Conservation (phyloP, 2,888 invertebrate species). For the Ormyrus rosae region DNA sequence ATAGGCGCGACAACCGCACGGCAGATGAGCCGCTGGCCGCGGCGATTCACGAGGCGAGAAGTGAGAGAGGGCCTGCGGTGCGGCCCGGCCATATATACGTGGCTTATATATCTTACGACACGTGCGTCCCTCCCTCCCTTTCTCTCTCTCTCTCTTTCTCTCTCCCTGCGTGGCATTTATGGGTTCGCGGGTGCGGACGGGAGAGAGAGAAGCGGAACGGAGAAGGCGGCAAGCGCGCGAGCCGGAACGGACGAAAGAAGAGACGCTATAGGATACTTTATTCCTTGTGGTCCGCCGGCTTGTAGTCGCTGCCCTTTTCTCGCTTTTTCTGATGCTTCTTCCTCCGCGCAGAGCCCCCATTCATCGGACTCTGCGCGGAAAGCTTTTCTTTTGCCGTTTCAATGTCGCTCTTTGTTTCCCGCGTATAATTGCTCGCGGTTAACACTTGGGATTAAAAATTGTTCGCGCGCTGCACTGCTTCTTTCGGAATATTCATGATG, state of each 20-base stretch:
- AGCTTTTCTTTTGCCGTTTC: too few relatives aligned
- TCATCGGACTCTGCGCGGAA: too few relatives aligned
- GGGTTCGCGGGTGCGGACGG: too few relatives aligned
- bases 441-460: too few relatives aligned
- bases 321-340: too few relatives aligned
- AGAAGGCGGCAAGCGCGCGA: neutral
- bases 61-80: neutral
- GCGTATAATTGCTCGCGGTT: too few relatives aligned
- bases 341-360: too few relatives aligned
- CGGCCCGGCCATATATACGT: neutral
- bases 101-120: slow-evolving; percentile 4
- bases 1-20: slow-evolving; percentile 22
- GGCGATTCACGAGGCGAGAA: slow-evolving; percentile 51
- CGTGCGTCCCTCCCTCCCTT: slow-evolving; percentile 28
- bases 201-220: neutral
- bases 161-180: neutral
- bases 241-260: too few relatives aligned
- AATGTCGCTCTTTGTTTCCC: neutral
- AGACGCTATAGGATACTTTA: too few relatives aligned
- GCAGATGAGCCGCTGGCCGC: neutral
- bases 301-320: too few relatives aligned
- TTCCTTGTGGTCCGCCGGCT: neutral
- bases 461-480: too few relatives aligned
- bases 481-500: too few relatives aligned
- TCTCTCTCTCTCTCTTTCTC: neutral